Evolutionary conservation across 2,113 vertebrate genomes (phyloP).

Genomic region (Poeciliopsis turrubarensis): DNA sequence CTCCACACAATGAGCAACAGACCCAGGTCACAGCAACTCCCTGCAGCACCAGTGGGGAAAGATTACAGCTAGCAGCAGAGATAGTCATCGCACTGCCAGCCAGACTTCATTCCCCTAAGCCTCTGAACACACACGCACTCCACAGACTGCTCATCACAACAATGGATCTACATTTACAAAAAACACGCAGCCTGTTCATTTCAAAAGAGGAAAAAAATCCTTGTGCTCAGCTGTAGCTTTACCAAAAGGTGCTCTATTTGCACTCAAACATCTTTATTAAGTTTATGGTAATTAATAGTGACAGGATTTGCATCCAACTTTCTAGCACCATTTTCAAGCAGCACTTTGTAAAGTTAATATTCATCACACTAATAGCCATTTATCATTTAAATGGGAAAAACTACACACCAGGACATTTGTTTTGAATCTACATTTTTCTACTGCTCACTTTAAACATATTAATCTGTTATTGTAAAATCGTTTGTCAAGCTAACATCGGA

Average conservation of each 20-base stretch:
- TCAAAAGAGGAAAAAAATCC: conserved; percentile 1
- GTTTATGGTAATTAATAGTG: too few species aligned
- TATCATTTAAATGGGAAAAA: too few species aligned
- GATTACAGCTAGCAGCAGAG: conserved; percentile 60
- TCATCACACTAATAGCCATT: too few species aligned
- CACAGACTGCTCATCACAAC: conserved; percentile 15
- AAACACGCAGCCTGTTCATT: conserved; percentile 12
- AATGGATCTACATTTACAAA: conserved; percentile 8
- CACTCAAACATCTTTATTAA: too few species aligned
- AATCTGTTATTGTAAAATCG: neutral
- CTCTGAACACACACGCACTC: conserved; percentile 1
- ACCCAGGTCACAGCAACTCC: conserved; percentile 41
- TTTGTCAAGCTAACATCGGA: too few species aligned
- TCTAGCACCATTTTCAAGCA: too few species aligned
- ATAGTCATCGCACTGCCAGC: conserved; percentile 61
- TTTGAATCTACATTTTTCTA: neutral
- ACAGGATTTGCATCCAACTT: too few species aligned
- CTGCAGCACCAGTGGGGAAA: conserved; percentile 52
- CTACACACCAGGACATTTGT: too few species aligned
- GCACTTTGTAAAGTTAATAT: too few species aligned
- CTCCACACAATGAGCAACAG: conserved; percentile 66
- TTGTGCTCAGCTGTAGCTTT: neutral
- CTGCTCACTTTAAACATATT: neutral
- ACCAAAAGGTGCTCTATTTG: neutral
- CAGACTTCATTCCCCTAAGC: conserved; percentile 53